Evolutionary conservation across 2,113 vertebrate species (phyloP).

Genomic region (Dromaius novaehollandiae): DNA sequence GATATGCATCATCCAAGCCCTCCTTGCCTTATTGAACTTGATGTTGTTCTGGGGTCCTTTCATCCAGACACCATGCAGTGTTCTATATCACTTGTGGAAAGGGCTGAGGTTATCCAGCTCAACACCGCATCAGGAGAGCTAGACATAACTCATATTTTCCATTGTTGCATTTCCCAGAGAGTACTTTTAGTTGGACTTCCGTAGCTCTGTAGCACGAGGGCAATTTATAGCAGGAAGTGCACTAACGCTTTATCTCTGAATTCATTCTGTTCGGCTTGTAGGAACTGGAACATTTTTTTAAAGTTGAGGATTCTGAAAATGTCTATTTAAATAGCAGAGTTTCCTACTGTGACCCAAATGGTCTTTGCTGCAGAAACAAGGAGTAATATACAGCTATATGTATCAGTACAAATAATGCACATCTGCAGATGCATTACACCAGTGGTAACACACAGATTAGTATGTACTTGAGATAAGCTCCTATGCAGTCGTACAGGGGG

Average conservation of each 20-base stretch:
- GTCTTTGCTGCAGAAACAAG: neutral
- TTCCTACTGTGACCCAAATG: neutral
- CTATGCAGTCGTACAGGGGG: neutral
- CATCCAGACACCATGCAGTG: neutral
- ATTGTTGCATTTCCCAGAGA: neutral
- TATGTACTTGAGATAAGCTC: neutral
- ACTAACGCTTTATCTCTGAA: neutral
- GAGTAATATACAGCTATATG: neutral
- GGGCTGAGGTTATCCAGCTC: neutral
- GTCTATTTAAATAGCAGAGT: neutral
- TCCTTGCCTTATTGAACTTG: neutral
- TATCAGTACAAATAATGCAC: neutral
- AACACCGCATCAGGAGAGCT: neutral
- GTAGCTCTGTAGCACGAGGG: neutral
- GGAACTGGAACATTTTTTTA: neutral
- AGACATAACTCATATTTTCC: neutral
- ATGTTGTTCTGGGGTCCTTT: neutral
- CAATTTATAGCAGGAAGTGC: neutral
- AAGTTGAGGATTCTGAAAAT: neutral
- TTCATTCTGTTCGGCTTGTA: neutral
- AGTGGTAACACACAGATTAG: neutral
- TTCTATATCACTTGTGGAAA: neutral
- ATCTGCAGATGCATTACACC: neutral
- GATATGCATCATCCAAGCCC: neutral
- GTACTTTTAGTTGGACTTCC: neutral